Percentiles rank a stretch among this genome's conserved stretches.
These are phyloP conservation scores for Scomber japonicus DNA, from an alignment of 2,113 vertebrate species.

Conservation along the genomic window DNA sequence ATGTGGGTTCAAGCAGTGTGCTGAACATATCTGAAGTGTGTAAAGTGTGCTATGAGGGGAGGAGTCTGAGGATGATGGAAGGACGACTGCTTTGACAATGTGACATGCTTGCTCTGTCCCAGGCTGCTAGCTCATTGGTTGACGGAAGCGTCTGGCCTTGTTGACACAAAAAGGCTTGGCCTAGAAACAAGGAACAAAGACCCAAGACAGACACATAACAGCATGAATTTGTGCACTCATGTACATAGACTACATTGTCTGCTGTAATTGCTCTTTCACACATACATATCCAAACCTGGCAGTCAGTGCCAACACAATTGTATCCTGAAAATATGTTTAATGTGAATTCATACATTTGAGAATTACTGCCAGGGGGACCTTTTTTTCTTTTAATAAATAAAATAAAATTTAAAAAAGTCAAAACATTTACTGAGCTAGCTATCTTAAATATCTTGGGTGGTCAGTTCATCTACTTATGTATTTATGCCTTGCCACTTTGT, in stretches of 20 bases:
- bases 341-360: not conserved
- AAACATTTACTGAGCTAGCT: not conserved
- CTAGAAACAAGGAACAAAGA: constrained; percentile 57
- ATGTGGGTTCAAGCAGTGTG: not conserved
- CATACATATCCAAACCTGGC: constrained; percentile 41
- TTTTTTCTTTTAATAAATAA: not conserved
- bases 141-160: not conserved
- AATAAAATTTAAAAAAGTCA: not conserved
- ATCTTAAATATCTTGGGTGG: too few relatives aligned
- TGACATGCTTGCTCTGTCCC: not conserved
- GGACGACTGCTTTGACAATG: not conserved
- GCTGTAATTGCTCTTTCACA: constrained; percentile 52
- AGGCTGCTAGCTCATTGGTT: constrained; percentile 21
- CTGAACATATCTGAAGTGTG: not conserved
- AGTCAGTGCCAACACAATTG: constrained; percentile 8
- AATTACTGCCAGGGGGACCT: not conserved
- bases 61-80: not conserved
- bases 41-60: not conserved
- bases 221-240: constrained; percentile 35
- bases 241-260: constrained; percentile 53
- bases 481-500: too few relatives aligned
- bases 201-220: constrained; percentile 18
- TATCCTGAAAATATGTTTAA: not conserved
- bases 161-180: constrained; percentile 40
- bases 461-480: too few relatives aligned